Percentiles rank a stretch among this genome's conserved stretches.
phyloP scores from a whole-genome alignment of 1,140 invertebrate genomes.

The Propsilocerus akamusi region DNA sequence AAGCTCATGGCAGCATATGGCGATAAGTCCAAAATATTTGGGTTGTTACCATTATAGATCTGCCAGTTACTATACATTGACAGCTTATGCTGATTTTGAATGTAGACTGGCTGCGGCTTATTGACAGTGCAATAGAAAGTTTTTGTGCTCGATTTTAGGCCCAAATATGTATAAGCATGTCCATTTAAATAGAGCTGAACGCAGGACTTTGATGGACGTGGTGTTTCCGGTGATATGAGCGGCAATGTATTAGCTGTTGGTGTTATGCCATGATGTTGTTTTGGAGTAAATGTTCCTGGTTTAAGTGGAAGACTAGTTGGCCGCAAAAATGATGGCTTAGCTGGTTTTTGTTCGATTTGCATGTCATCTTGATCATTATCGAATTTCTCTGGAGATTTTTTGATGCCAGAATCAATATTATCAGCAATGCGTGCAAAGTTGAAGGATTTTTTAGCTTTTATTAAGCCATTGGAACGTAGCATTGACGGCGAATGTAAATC shows the following conservation, averaged over 20 bases:
- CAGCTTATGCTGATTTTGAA: conserved; percentile 71
- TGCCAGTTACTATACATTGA: conserved; percentile 99
- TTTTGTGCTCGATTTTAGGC: conserved; percentile 75
- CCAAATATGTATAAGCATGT: conserved; percentile 81
- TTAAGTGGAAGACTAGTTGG: conserved; percentile 63
- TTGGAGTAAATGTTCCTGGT: conserved; percentile 58
- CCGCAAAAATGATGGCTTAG: conserved; percentile 47
- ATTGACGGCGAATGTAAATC: background rate
- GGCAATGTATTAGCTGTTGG: conserved; percentile 56
- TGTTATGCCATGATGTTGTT: conserved; percentile 55
- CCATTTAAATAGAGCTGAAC: conserved; percentile 74
- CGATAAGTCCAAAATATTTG: conserved; percentile 49
- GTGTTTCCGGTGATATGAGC: conserved; percentile 76
- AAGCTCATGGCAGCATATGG: conserved; percentile 42
- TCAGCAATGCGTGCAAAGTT: conserved; percentile 22
- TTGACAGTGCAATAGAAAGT: conserved; percentile 85
- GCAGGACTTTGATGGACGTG: conserved; percentile 69
- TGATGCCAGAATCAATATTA: conserved; percentile 13
- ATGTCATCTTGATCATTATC: conserved; percentile 9
- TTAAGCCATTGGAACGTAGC: background rate
- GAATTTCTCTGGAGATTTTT: conserved; percentile 1
- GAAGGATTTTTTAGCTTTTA: conserved; percentile 11
- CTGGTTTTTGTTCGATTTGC: conserved; percentile 8
- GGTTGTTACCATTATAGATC: conserved; percentile 47
- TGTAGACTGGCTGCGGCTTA: conserved; percentile 87